Base-by-base conservation (phyloP, 2,888 invertebrate species). In the Watsonalla cultraria region DNA sequence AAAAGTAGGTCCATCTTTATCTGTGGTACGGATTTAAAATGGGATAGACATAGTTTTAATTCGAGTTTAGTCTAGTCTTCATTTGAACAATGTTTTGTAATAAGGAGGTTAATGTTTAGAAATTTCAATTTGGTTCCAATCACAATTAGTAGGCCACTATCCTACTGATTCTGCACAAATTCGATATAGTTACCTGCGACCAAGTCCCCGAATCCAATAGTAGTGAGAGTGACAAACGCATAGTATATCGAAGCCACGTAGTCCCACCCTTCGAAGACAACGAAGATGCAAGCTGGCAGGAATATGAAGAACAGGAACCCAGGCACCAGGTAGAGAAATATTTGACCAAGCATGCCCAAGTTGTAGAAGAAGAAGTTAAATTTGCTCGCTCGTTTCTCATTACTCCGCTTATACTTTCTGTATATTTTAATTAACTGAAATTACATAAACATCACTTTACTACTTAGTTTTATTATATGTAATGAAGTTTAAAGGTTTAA, bases 161-260 rank as follows among this genome's bases (percentile, higher is more conserved):
- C 24, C 47, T 9, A 7, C 5, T 24, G 9, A 7, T 11, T 15
- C n/a, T n/a, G n/a, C n/a, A 5, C 45, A 14, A 51, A 42, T 39
- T 39, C 24, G 42, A 39, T 46, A 54, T 47, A 57, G 55, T 71
- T 85, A 96, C 96, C 96, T 81, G 97, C 97, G 37, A 98, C 97
- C 74, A 94, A 94, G 81, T 98, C 98, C n/a, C 98, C 98, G 80
- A 97, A 98, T 45, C 97, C 97, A 62, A 98, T 97, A 5, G 97
- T 97, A 4, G 96, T 95, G 9, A 96, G 91, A 0, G 96, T 96
- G 11, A 97, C 96, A 76, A 96, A 97, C 15, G 96, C 95, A 74
- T 96, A 98, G 79, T 97, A 98, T 46, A 97, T 92, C 0, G 97
- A 93, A 46, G 96, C 94, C 7, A 96, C 93, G 76, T 95, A 98